Percentiles rank a stretch among this genome's conserved stretches.
Conservation (phyloP, 2,113 vertebrate species). For the Nipponia nippon region DNA sequence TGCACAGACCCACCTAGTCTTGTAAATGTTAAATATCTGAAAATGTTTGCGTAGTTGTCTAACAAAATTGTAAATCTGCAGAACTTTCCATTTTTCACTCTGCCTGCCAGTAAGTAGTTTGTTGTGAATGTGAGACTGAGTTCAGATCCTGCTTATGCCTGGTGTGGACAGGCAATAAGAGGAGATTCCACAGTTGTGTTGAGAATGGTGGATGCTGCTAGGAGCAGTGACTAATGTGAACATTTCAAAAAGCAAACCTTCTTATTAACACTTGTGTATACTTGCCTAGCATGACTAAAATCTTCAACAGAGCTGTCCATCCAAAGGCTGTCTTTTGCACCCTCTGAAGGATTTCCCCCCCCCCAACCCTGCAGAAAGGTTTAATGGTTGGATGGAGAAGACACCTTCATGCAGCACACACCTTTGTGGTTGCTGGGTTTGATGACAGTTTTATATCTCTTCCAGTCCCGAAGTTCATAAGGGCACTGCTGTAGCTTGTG, state of each 20-base stretch:
- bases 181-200: background rate
- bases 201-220: background rate
- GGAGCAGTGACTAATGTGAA: background rate
- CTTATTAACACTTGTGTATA: background rate
- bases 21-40: background rate
- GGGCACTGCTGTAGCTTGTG: background rate
- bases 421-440: background rate
- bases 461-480: background rate
- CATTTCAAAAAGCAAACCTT: background rate
- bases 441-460: background rate
- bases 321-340: background rate
- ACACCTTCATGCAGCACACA: background rate
- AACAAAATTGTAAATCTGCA: background rate
- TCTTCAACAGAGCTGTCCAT: background rate
- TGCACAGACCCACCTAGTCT: background rate
- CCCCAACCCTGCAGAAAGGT: background rate
- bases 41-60: background rate
- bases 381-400: background rate
- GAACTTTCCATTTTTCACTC: background rate
- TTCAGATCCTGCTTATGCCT: background rate
- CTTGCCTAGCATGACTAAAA: background rate
- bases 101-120: background rate
- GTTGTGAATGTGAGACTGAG: background rate
- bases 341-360: background rate
- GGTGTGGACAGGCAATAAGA: background rate